Conservation (phyloP, 2,888 invertebrate species). For the Himalopsyche tibetana region DNA sequence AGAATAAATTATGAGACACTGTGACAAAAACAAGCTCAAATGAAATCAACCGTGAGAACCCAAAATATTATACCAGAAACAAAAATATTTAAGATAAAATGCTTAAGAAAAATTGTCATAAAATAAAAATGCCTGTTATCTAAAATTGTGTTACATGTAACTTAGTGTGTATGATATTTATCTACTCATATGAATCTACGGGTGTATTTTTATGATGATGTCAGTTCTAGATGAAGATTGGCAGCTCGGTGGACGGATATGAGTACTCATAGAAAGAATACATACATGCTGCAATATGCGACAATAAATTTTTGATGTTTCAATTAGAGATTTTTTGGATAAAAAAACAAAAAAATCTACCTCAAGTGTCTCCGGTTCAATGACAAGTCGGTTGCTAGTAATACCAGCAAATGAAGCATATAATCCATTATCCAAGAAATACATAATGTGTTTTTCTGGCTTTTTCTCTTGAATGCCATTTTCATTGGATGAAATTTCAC, state of each 20-base stretch:
- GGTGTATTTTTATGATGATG: no score
- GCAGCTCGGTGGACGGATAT: background rate
- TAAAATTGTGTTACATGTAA: no score
- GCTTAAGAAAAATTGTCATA: no score
- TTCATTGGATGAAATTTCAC: background rate
- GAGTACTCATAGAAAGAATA: background rate
- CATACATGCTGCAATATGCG: background rate
- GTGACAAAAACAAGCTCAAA: no score
- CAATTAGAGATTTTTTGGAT: background rate
- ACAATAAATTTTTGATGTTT: background rate
- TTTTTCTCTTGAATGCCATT: conserved; percentile 3
- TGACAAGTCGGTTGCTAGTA: conserved; percentile 93
- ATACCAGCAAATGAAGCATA: conserved; percentile 99
- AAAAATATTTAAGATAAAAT: no score
- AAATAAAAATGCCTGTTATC: no score
- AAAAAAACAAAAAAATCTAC: conserved; percentile 70
- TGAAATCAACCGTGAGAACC: no score
- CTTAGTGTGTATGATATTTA: no score
- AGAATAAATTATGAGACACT: no score
- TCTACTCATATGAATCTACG: no score
- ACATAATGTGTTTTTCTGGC: conserved; percentile 81
- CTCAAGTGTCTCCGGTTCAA: conserved; percentile 83
- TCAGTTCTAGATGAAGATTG: no score
- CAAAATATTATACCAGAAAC: no score
- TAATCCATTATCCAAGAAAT: conserved; percentile 98